Evolutionary conservation across 2,888 invertebrate species (phyloP).

Genomic region (Cancer borealis): DNA sequence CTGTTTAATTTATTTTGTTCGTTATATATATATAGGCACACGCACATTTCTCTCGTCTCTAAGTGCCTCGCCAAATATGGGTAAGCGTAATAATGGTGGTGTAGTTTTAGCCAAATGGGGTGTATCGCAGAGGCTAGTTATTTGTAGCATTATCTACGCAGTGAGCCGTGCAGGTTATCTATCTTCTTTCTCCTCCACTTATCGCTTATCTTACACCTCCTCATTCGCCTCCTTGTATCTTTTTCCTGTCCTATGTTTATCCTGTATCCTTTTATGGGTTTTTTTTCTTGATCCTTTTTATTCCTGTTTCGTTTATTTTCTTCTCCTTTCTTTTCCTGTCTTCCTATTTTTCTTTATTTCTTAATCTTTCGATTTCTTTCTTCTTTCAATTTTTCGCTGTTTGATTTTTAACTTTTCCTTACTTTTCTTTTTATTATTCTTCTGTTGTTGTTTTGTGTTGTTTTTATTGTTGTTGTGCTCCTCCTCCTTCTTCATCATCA

Average conservation of each 20-base stretch:
- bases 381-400: too few species aligned
- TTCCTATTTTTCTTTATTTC: too few species aligned
- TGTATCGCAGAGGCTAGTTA: neutral
- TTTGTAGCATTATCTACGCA: conserved; percentile 20
- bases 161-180: neutral
- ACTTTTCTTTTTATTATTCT: neutral
- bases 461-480: neutral
- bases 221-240: neutral
- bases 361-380: too few species aligned
- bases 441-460: neutral
- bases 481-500: neutral
- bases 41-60: neutral
- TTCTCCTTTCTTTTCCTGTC: too few species aligned
- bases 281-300: neutral
- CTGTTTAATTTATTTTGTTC: neutral
- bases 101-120: conserved; percentile 6
- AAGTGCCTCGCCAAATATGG: neutral
- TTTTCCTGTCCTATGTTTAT: neutral
- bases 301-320: too few species aligned
- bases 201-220: neutral
- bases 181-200: conserved; percentile 9
- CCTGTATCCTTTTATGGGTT: neutral
- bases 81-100: neutral
- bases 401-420: neutral
- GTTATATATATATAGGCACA: neutral